Evolutionary conservation across 1,140 invertebrate species (phyloP).

Genomic region (Drosophila truncata): DNA sequence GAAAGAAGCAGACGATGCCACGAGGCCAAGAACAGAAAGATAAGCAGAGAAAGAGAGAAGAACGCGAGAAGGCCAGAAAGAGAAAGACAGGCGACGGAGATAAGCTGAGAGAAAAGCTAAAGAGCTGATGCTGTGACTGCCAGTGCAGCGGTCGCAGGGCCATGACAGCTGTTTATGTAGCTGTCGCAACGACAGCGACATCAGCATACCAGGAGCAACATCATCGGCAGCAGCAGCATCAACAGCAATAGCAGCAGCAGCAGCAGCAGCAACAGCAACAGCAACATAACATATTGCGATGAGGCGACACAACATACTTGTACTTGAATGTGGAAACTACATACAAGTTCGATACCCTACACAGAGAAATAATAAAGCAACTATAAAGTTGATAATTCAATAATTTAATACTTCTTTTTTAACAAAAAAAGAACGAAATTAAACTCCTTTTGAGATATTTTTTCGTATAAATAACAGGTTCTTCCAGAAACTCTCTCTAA

Average conservation of each 20-base stretch:
- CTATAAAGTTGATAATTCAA: too few species aligned
- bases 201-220: constrained; percentile 20
- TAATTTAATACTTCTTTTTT: too few species aligned
- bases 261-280: constrained; percentile 4
- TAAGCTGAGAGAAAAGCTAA: constrained; percentile 9
- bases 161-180: constrained; percentile 54
- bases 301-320: constrained; percentile 8
- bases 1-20: constrained; percentile 64
- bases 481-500: not conserved
- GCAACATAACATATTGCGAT: constrained; percentile 1
- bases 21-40: constrained; percentile 43
- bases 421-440: too few species aligned
- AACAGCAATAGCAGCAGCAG: not conserved
- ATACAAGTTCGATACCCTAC: not conserved
- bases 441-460: too few species aligned
- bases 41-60: not conserved
- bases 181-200: constrained; percentile 47
- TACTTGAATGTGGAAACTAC: not conserved
- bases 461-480: too few species aligned
- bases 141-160: constrained; percentile 35
- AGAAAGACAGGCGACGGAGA: constrained; percentile 6
- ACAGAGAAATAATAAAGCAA: not conserved
- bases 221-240: not conserved
- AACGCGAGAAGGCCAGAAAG: not conserved
- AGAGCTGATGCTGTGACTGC: not conserved